A percentile compares a stretch with the other conserved stretches of the same genome.
These are phyloP conservation scores for Drosophila insularis DNA, from an alignment of 1,140 invertebrate genomes.

Conservation along the genomic window DNA sequence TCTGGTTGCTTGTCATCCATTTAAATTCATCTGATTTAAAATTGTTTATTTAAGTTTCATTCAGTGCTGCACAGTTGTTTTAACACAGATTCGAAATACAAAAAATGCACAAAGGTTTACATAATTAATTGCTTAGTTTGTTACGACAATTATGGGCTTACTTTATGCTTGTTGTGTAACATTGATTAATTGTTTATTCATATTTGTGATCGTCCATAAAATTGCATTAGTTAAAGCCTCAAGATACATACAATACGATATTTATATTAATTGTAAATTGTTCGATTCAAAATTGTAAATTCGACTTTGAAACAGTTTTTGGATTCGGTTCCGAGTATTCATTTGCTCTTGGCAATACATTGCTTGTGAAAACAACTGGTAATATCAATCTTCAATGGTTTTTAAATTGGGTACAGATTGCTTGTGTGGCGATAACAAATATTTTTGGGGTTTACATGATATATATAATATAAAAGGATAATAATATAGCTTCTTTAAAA, in stretches of 20 bases:
- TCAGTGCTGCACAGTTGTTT: slow-evolving; percentile 59
- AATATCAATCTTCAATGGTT: slow-evolving; percentile 15
- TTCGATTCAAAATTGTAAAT: slow-evolving; percentile 55
- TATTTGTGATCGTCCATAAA: slow-evolving; percentile 39
- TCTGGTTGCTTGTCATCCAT: too few species aligned
- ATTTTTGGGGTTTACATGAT: slow-evolving; percentile 19
- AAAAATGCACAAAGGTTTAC: slow-evolving; percentile 34
- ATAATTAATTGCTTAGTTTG: neutral
- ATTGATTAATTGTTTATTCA: slow-evolving; percentile 14
- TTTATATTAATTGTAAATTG: slow-evolving; percentile 15
- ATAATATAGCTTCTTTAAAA: slow-evolving; percentile 27
- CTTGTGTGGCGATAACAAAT: neutral
- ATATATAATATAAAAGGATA: slow-evolving; percentile 4
- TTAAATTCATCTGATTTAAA: slow-evolving; percentile 22
- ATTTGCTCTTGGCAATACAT: neutral
- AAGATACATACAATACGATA: slow-evolving; percentile 22
- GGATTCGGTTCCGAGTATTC: neutral
- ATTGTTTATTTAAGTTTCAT: slow-evolving; percentile 52
- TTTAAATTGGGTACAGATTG: slow-evolving; percentile 9
- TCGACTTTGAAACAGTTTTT: slow-evolving; percentile 46
- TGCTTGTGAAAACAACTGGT: neutral
- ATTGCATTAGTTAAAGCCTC: slow-evolving; percentile 39
- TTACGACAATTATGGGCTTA: slow-evolving; percentile 20
- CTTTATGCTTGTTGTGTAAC: slow-evolving; percentile 29
- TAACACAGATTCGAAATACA: slow-evolving; percentile 49